Conservation (phyloP, 1,140 invertebrate species). For the Drosophila repletoides region DNA sequence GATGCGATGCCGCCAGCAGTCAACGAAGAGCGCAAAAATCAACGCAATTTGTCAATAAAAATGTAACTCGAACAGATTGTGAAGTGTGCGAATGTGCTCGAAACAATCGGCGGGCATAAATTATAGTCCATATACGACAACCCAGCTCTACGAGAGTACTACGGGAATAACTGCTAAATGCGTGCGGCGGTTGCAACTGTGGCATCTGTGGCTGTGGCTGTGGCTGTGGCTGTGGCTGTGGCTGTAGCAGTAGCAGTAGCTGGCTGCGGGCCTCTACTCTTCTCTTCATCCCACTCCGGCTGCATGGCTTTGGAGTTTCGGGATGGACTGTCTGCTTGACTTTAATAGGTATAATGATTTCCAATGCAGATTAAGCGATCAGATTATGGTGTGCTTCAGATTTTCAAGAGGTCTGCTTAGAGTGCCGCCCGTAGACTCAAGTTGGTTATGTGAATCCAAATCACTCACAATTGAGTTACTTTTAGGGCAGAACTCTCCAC, state of each 20-base stretch:
- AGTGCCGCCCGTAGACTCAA: slow-evolving; percentile 22
- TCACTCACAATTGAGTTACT: slow-evolving; percentile 14
- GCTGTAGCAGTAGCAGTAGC: too few relatives aligned
- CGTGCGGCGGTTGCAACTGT: too few relatives aligned
- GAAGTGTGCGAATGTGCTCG: slow-evolving; percentile 79
- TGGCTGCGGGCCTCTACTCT: too few relatives aligned
- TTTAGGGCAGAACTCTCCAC: too few relatives aligned
- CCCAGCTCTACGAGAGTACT: not conserved
- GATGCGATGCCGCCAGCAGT: slow-evolving; percentile 2
- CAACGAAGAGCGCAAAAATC: slow-evolving; percentile 65
- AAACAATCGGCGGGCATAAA: slow-evolving; percentile 77
- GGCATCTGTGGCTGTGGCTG: slow-evolving; percentile 25
- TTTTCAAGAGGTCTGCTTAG: slow-evolving; percentile 37
- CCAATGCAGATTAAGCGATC: slow-evolving; percentile 78
- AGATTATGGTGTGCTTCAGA: slow-evolving; percentile 61
- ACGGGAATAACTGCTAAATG: slow-evolving; percentile 2
- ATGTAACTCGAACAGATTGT: slow-evolving; percentile 80
- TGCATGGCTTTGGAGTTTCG: slow-evolving; percentile 43
- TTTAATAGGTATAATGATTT: slow-evolving; percentile 76
- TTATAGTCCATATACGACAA: slow-evolving; percentile 55
- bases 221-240: too few relatives aligned
- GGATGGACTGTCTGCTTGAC: slow-evolving; percentile 49
- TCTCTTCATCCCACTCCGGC: too few relatives aligned
- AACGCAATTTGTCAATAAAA: slow-evolving; percentile 82
- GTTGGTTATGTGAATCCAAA: slow-evolving; percentile 12